A percentile compares a stretch with the other conserved stretches of the same genome.
These are phyloP conservation scores for Pandemis corylana DNA, from an alignment of 2,888 invertebrate species.

Conservation along the genomic window DNA sequence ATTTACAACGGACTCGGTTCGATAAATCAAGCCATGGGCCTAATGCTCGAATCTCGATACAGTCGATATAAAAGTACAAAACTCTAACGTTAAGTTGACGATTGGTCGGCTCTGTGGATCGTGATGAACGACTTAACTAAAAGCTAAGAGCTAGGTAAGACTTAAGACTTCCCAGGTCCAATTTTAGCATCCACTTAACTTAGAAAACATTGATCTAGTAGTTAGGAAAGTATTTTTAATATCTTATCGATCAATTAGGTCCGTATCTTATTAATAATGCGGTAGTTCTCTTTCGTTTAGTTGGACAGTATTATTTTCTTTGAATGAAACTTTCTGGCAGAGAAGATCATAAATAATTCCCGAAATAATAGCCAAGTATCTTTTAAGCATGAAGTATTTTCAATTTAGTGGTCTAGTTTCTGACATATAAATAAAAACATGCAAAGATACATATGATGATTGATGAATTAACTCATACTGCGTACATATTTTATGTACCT, in stretches of 20 bases:
- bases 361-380: too few relatives aligned
- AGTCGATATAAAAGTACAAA: background rate
- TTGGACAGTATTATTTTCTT: background rate
- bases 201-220: background rate
- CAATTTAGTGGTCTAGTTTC: too few relatives aligned
- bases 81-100: background rate
- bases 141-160: background rate
- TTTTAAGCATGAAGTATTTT: too few relatives aligned
- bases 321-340: background rate
- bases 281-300: background rate
- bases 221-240: background rate
- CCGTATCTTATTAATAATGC: background rate
- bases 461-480: too few relatives aligned
- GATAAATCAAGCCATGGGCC: slow-evolving; percentile 15
- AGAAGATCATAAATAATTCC: background rate
- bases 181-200: background rate
- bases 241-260: background rate
- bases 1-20: slow-evolving; percentile 8
- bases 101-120: background rate
- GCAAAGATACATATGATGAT: too few relatives aligned
- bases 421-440: too few relatives aligned
- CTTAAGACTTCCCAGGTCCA: background rate
- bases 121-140: background rate
- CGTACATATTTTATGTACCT: too few relatives aligned
- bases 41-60: background rate